Evolutionary conservation across 2,797 vertebrate species (phyloP), one percentile per base, ranked within the genome.

Genomic region (Enteromius thamalakanensis): DNA sequence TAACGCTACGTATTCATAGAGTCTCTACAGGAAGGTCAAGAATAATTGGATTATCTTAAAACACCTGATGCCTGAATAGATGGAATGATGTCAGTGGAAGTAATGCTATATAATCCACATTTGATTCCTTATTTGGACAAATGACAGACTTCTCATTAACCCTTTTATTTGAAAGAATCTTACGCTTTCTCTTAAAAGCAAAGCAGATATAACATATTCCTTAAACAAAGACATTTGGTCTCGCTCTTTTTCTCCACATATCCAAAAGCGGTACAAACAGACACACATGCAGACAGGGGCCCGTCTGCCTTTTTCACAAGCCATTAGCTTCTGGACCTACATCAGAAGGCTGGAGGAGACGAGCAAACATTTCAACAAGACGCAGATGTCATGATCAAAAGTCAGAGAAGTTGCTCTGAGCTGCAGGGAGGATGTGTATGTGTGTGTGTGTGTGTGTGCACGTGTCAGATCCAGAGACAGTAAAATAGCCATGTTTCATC

Each of bases 321-420:
- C 97, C 96, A 98, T 98, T 98, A 98, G 96, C 96, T 98, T 95
- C 96, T 98, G 97, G 97, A 98, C 96, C 96, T 95, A 97, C 97
- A 97, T 98, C 96, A 97, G 96, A 98, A 96, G 94, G 95, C 95
- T 96, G 95, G 95, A 96, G 95, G 96, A 95, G 95, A 94, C 87
- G 94, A 95, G 91, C 95, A 96, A 96, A 96, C 93, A 97, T 97
- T 97, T 96, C 96, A 97, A 95, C 95, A 97, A 97, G 96, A 98
- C 96, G 95, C 93, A 94, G 93, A 93, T 94, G 93, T 93, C 94
- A 93, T 92, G 92, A 94, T 94, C 93, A 94, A 93, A 93, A 93
- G 91, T 94, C 92, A 90, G 91, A 90, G 91, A 90, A 91, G 92
- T 92, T 94, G 91, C 93, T 94, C 91, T 92, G 93, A 92, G 77